Base-by-base conservation (phyloP, 2,797 vertebrate species). In the Smutsia temminckii region DNA sequence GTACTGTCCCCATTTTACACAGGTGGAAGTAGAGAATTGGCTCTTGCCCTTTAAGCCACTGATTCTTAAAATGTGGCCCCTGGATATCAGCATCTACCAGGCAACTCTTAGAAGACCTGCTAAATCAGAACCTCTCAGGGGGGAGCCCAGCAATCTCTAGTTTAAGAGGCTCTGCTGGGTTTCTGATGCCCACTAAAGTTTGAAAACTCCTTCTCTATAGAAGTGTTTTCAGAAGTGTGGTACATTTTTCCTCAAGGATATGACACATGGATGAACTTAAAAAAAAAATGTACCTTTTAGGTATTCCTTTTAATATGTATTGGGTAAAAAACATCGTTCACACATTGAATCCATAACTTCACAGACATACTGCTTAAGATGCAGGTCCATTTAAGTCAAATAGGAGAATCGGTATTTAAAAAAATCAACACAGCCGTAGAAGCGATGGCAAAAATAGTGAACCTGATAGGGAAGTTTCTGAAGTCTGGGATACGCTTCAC, bases 271-370 rank as follows among this genome's bases (percentile, higher is more conserved):
- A 49, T 53, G 20, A 93, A 85, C 66, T 85, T 90, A n/a, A n/a
- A n/a, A n/a, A 37, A 81, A 87, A 80, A 72, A 63, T 37, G 40
- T 46, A 84, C n/a, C 37, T 74, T 5, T 75, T 13, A 66, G 8
- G 3, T 72, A 66, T 91, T 89, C 61, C 57, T 77, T 91, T 93
- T 46, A 87, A 66, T 72, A 78, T 25, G 29, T 25, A 78, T 29
- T 46, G 29, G 29, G 64, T 37, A 53, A 87, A 81, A 75, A 42
- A 49, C 51, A 49, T 64, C 20, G 51, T 18, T 94, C 34, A 81
- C 37, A 63, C 17, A 37, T 27, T 29, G 14, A 96, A 91, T 12
- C 42, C 83, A 53, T 49, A 68, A 93, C 88, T 94, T 95, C 83
- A 88, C 13, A 81, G 64, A 92, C 46, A 86, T 55, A 59, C 59